phyloP scores from a whole-genome alignment of 2,113 vertebrate species.

The Epinephelus cyanopodus region DNA sequence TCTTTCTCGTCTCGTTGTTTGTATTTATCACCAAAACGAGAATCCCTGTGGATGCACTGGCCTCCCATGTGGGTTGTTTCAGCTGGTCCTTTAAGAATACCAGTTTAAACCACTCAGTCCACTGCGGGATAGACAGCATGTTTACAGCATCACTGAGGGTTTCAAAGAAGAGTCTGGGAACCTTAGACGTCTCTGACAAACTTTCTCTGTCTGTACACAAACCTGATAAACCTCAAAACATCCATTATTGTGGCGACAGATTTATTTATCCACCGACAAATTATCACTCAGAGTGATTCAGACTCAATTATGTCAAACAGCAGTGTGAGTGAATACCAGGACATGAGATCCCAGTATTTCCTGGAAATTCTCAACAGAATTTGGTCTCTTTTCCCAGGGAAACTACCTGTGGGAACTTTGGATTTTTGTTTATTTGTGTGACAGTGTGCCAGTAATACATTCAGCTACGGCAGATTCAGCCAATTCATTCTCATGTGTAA shows the following conservation, averaged over 20 bases:
- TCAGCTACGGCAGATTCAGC: neutral
- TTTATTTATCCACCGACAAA: neutral
- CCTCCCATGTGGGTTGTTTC: neutral
- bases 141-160: conserved; percentile 5
- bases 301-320: neutral
- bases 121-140: neutral
- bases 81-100: neutral
- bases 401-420: too few species aligned
- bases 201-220: conserved; percentile 20
- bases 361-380: too few species aligned
- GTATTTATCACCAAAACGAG: neutral
- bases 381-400: too few species aligned
- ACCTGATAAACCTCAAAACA: conserved; percentile 4
- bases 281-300: neutral
- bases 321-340: neutral
- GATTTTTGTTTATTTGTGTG: too few species aligned
- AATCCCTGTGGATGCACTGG: neutral
- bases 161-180: conserved; percentile 30
- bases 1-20: neutral
- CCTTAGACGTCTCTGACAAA: neutral
- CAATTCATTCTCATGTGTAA: neutral
- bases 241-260: neutral
- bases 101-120: neutral
- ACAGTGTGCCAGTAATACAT: neutral
- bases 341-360: neutral